Evolutionary conservation across 2,888 invertebrate genomes (phyloP), one percentile per base, ranked within the genome.

Genomic region (Cetonia aurata): DNA sequence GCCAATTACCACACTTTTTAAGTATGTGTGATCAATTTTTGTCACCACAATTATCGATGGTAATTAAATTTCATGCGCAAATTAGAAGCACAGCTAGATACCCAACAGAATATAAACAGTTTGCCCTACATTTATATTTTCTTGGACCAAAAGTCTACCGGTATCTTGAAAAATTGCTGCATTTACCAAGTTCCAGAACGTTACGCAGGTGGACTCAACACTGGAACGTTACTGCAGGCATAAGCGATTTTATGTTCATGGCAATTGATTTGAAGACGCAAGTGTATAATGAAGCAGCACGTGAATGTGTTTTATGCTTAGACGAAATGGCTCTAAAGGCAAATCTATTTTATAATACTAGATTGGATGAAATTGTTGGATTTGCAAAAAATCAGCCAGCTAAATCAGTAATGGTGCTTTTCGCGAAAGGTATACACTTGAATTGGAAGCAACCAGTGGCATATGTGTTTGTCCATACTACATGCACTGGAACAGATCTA

Each of bases 101-200:
- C 55, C 62, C 66, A 3, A 62, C 69, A n/a, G 70, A 75, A 69
- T 75, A 68, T 56, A 74, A 75, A 56, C 72, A 75, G 41, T 75
- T 72, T 72, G 70, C 72, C 12, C 59, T 76, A 44, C 71, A 46
- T 12, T 3, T 74, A 8, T 73, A 75, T 59, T 75, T 76, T 66
- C 44, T 75, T 15, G 73, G 74, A 13, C 77, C 75, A 15, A 72
- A 73, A 72, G 70, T 72, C 3, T 77, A 77, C 42, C 72, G 53
- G 50, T 62, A 67, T 62, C 42, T 76, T n/a, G 10, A 50, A 10
- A 72, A 72, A 52, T 46, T 71, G 3, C 75, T 71, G 31, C 50
- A 65, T 31, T 67, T 76, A 55, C 75, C 75, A 42, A 55, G 68
- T 9, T 71, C 70, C 31, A 15, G 71, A 15, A 74, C 73, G 25